phyloP scores from a whole-genome alignment of 2,113 vertebrate species.

The Notothenia coriiceps region DNA sequence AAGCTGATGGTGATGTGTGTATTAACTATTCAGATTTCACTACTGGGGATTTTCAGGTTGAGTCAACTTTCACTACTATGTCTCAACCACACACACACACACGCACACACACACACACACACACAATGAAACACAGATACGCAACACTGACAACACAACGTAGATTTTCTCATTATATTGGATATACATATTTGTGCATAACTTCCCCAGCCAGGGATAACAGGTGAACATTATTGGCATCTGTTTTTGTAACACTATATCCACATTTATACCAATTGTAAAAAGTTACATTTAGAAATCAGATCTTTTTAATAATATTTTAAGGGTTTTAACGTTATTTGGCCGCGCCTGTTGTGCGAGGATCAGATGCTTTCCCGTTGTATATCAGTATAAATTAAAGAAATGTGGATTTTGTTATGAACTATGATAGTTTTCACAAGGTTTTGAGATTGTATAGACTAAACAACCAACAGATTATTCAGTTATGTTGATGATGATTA shows the following conservation, averaged over 20 bases:
- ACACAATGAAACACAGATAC: slow-evolving; percentile 24
- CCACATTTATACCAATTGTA: neutral
- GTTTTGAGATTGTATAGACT: neutral
- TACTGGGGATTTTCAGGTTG: slow-evolving; percentile 54
- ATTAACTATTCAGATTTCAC: slow-evolving; percentile 46
- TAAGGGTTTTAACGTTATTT: neutral
- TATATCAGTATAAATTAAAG: neutral
- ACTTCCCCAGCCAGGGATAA: too few species aligned
- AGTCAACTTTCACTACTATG: slow-evolving; percentile 69
- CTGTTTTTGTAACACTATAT: neutral
- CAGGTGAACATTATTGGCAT: neutral
- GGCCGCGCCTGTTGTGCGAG: neutral
- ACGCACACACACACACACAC: neutral
- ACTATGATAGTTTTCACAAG: neutral
- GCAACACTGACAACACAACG: neutral
- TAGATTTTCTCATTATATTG: neutral
- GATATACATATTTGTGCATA: neutral
- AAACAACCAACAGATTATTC: neutral
- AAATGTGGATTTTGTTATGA: neutral
- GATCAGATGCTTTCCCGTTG: neutral
- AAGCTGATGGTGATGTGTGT: slow-evolving; percentile 13
- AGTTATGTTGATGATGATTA: neutral
- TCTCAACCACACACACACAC: slow-evolving; percentile 31
- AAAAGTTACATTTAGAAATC: neutral
- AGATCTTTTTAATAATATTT: too few species aligned